A percentile compares a stretch with the other conserved stretches of the same genome.
Evolutionary conservation across 2,888 invertebrate species (phyloP).

Genomic region (Nomada flava): DNA sequence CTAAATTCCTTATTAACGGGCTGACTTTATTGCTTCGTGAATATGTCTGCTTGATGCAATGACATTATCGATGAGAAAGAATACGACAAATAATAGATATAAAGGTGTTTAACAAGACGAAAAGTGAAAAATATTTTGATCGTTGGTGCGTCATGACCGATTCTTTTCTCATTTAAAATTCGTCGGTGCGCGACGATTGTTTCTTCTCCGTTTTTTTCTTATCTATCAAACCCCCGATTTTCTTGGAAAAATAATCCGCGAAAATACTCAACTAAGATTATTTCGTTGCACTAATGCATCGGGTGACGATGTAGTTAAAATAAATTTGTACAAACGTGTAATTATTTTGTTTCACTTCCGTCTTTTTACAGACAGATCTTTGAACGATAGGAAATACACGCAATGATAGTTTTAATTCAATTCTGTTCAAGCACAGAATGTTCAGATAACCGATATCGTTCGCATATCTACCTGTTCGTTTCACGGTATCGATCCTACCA

Average conservation of each 20-base stretch:
- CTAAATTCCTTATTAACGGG: conserved; percentile 43
- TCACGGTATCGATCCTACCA: conserved; percentile 2
- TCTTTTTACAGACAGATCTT: no score
- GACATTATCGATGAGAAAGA: neutral
- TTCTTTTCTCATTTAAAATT: neutral
- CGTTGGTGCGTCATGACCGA: neutral
- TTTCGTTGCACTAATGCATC: no score
- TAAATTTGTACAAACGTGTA: no score
- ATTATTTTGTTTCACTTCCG: no score
- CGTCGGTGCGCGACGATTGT: neutral
- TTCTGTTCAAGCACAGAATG: neutral
- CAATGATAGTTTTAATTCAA: conserved; percentile 2
- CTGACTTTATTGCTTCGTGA: neutral
- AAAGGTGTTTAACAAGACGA: neutral
- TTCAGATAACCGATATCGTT: conserved; percentile 6
- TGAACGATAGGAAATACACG: neutral
- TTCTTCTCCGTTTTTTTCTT: no score
- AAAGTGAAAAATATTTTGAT: neutral
- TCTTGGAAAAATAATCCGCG: neutral
- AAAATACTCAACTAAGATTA: neutral
- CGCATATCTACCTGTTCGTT: conserved; percentile 2
- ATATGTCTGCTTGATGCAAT: conserved; percentile 1
- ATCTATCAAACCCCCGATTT: neutral
- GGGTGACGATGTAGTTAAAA: no score
- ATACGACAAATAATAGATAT: neutral